These are phyloP conservation scores for Punctoribates punctum DNA, from an alignment of 2,888 invertebrate genomes.

Conservation along the genomic window DNA sequence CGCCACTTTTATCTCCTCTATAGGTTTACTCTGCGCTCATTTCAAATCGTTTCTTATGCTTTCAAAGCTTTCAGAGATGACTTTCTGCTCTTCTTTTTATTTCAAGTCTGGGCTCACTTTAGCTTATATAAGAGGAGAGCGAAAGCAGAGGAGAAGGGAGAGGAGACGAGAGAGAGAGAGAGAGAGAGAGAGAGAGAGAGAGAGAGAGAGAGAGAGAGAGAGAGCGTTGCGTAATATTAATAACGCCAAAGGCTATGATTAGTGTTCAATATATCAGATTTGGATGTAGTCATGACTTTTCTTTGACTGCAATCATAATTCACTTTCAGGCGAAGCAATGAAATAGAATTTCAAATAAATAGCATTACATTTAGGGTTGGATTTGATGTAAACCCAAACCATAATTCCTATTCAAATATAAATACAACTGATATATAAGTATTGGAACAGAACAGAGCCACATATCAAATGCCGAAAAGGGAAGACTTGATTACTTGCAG, in stretches of 20 bases:
- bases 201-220: conserved; percentile 35
- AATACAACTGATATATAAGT: not conserved
- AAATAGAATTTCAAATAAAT: conserved; percentile 19
- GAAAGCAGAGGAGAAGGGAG: not conserved
- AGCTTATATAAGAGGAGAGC: no score
- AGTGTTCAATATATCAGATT: conserved; percentile 30
- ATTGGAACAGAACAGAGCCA: not conserved
- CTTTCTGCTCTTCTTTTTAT: not conserved
- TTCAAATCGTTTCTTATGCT: not conserved
- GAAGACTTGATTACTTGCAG: not conserved
- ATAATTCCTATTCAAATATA: not conserved
- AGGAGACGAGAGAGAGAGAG: not conserved
- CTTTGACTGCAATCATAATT: conserved; percentile 19
- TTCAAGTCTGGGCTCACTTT: not conserved
- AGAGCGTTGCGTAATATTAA: not conserved
- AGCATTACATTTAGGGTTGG: conserved; percentile 3
- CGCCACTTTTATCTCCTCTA: not conserved
- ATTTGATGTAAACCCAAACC: not conserved
- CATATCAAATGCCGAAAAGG: conserved; percentile 25
- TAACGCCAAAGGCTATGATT: conserved; percentile 18
- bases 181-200: conserved; percentile 24
- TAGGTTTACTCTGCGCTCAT: conserved; percentile 1
- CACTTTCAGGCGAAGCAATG: conserved; percentile 7
- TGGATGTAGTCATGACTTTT: conserved; percentile 12
- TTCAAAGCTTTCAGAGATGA: not conserved